phyloP scores from a whole-genome alignment of 2,888 invertebrate genomes.

The Arrhopalites spinosus region DNA sequence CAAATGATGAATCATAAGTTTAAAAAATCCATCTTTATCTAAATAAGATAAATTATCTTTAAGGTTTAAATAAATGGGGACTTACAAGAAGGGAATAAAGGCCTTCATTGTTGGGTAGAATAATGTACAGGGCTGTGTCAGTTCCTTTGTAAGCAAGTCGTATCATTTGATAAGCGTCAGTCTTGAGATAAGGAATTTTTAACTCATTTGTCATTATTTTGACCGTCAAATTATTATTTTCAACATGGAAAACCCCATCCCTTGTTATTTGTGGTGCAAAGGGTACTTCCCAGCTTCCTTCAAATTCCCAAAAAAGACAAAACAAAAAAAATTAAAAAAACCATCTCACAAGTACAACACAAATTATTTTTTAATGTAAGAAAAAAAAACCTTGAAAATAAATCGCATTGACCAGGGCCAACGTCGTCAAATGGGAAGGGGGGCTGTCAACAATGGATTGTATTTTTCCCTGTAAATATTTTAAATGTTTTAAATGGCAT shows the following conservation, averaged over 20 bases:
- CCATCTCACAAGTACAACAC: too few species aligned
- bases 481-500: background rate
- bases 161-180: constrained; percentile 67
- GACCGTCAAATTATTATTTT: constrained; percentile 59
- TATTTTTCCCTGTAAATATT: constrained; percentile 64
- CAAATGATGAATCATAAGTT: too few species aligned
- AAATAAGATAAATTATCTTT: background rate
- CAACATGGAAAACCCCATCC: constrained; percentile 64
- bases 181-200: constrained; percentile 66
- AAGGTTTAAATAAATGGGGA: background rate
- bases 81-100: constrained; percentile 56
- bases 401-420: constrained; percentile 71
- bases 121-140: constrained; percentile 67
- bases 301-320: too few species aligned
- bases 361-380: too few species aligned
- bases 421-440: constrained; percentile 65
- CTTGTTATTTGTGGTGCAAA: constrained; percentile 66
- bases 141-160: constrained; percentile 74
- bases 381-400: constrained; percentile 64
- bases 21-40: background rate
- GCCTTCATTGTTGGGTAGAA: constrained; percentile 67
- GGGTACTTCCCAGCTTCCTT: constrained; percentile 70
- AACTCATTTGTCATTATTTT: constrained; percentile 73
- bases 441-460: constrained; percentile 64
- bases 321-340: too few species aligned